A percentile compares a stretch with the other conserved stretches of the same genome.
Conservation (phyloP, 2,888 invertebrate species). For the Drosophila subquinaria region DNA sequence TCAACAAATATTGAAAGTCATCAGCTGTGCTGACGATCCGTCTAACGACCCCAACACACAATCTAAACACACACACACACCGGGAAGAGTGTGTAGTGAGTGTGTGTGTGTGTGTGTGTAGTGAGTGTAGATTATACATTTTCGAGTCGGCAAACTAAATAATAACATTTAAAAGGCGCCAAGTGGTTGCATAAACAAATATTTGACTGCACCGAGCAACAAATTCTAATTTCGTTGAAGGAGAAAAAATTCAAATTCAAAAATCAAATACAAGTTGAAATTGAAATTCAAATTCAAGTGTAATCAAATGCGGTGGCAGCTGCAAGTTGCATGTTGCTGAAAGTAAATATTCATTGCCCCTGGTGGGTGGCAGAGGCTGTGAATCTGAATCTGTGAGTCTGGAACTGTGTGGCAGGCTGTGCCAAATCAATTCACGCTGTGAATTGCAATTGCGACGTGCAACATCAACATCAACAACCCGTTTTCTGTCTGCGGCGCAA, state of each 20-base stretch:
- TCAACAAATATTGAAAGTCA: conserved; percentile 77
- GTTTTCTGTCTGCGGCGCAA: conserved; percentile 22
- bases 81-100: not conserved
- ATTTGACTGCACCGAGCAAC: conserved; percentile 60
- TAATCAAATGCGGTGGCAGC: conserved; percentile 62
- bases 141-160: conserved; percentile 69
- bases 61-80: conserved; percentile 25
- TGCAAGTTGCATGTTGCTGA: conserved; percentile 30
- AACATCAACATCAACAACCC: not conserved
- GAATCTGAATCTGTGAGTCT: not conserved
- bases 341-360: conserved; percentile 57
- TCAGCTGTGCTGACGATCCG: conserved; percentile 56
- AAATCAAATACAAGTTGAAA: conserved; percentile 52
- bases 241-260: conserved; percentile 23
- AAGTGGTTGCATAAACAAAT: conserved; percentile 85
- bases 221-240: conserved; percentile 34
- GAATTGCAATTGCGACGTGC: conserved; percentile 44
- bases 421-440: conserved; percentile 75
- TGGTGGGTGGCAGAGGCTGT: conserved; percentile 44
- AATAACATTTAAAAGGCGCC: conserved; percentile 85
- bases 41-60: conserved; percentile 56
- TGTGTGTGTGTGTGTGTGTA: not conserved
- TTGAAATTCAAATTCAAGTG: conserved; percentile 54
- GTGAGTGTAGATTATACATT: conserved; percentile 24
- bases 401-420: conserved; percentile 42